Evolutionary conservation across 1,140 invertebrate genomes (phyloP).

Genomic region (Drosophila mayri): DNA sequence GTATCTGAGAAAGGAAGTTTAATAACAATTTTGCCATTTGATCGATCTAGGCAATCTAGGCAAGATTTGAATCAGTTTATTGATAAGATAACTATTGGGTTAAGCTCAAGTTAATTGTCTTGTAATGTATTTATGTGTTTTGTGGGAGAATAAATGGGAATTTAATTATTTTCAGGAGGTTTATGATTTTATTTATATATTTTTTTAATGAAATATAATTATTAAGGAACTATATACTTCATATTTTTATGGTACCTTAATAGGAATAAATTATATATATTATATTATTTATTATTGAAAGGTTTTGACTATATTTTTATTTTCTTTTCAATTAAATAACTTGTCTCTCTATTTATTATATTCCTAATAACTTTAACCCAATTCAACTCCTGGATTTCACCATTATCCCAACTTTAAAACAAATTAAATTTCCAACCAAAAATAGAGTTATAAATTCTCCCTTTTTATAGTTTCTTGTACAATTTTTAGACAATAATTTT

Average conservation of each 20-base stretch:
- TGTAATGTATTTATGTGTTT: neutral
- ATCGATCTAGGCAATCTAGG: constrained; percentile 13
- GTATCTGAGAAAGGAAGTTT: neutral
- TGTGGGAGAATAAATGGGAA: neutral
- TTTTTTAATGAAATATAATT: neutral
- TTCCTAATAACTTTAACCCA: too few relatives aligned
- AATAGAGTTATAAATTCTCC: neutral
- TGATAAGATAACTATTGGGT: constrained; percentile 11
- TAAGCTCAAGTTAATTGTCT: constrained; percentile 3
- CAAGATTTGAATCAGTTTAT: constrained; percentile 23
- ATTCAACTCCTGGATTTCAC: neutral
- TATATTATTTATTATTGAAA: too few relatives aligned
- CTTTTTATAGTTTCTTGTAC: neutral
- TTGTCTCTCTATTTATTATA: too few relatives aligned
- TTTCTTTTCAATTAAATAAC: neutral
- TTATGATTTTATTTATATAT: neutral
- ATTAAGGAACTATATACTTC: neutral
- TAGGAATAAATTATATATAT: neutral
- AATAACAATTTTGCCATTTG: neutral
- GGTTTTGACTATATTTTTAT: too few relatives aligned
- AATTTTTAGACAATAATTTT: constrained; percentile 8
- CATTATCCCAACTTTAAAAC: neutral
- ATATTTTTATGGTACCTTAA: neutral
- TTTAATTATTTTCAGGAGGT: too few relatives aligned
- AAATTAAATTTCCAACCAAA: neutral